phyloP scores from a whole-genome alignment of 2,113 vertebrate species.

The Eonycteris spelaea region DNA sequence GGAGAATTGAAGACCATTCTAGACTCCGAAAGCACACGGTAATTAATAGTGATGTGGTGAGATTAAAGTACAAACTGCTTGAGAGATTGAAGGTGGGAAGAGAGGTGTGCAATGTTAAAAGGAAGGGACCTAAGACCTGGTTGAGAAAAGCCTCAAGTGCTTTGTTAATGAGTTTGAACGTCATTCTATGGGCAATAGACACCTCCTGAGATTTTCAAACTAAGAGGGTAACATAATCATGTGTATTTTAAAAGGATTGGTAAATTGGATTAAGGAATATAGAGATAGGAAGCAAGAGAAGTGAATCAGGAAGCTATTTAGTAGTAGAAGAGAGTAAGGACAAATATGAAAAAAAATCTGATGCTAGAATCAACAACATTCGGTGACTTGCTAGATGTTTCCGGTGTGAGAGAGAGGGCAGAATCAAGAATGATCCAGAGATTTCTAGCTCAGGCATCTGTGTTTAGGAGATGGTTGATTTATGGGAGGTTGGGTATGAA shows the following conservation, averaged over 20 bases:
- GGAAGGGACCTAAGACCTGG: not conserved
- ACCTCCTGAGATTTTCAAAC: not conserved
- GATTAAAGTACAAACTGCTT: not conserved
- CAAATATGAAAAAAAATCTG: not conserved
- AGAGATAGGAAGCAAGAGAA: not conserved
- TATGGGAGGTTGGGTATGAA: not conserved
- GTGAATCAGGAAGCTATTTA: not conserved
- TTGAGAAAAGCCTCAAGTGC: not conserved
- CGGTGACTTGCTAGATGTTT: not conserved
- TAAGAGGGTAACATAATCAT: not conserved
- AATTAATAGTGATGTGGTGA: not conserved
- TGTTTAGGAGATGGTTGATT: not conserved
- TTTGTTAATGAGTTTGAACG: not conserved
- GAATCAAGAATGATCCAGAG: not conserved
- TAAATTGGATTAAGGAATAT: not conserved
- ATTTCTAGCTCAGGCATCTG: not conserved
- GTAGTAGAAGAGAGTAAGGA: not conserved
- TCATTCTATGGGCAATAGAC: not conserved
- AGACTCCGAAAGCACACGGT: not conserved
- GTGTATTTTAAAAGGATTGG: not conserved
- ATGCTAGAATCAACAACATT: not conserved
- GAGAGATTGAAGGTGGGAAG: not conserved
- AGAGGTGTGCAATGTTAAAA: not conserved
- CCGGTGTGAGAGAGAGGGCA: not conserved
- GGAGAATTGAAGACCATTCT: not conserved